phyloP scores from a whole-genome alignment of 2,888 invertebrate species.

The Pseudolycoriella hygida region DNA sequence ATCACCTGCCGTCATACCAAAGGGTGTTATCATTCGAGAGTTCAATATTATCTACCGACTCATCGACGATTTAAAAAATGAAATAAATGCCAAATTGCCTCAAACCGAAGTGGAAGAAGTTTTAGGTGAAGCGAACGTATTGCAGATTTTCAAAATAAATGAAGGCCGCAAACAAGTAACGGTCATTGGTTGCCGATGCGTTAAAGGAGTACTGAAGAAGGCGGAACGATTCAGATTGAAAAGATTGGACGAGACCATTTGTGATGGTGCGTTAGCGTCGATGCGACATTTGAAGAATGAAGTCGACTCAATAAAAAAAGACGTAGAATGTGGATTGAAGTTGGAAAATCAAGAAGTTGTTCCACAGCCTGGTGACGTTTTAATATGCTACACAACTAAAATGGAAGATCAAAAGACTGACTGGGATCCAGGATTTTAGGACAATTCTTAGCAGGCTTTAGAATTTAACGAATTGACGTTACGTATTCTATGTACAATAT shows the following conservation, averaged over 20 bases:
- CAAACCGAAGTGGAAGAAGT: slow-evolving; percentile 53
- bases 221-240: slow-evolving; percentile 46
- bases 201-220: slow-evolving; percentile 55
- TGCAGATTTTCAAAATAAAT: slow-evolving; percentile 65
- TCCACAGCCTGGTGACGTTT: slow-evolving; percentile 55
- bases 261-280: slow-evolving; percentile 58
- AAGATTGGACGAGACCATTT: slow-evolving; percentile 44
- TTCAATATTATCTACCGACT: slow-evolving; percentile 88
- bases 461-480: too few species aligned
- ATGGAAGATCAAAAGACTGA: slow-evolving; percentile 44
- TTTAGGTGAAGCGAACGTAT: slow-evolving; percentile 71
- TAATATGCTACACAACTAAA: slow-evolving; percentile 57
- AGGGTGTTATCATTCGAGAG: slow-evolving; percentile 40
- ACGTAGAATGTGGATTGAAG: slow-evolving; percentile 77
- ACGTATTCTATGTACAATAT: too few species aligned
- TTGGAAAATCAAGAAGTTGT: slow-evolving; percentile 42
- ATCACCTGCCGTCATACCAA: slow-evolving; percentile 21
- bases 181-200: slow-evolving; percentile 79
- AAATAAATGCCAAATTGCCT: slow-evolving; percentile 58
- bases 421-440: slow-evolving; percentile 79
- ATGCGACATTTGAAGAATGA: slow-evolving; percentile 83
- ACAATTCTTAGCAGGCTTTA: too few species aligned
- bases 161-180: slow-evolving; percentile 63
- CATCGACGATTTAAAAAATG: slow-evolving; percentile 71
- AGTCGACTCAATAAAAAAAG: slow-evolving; percentile 62